Base-by-base conservation (phyloP, 2,797 vertebrate species). In the Podargus strigoides region DNA sequence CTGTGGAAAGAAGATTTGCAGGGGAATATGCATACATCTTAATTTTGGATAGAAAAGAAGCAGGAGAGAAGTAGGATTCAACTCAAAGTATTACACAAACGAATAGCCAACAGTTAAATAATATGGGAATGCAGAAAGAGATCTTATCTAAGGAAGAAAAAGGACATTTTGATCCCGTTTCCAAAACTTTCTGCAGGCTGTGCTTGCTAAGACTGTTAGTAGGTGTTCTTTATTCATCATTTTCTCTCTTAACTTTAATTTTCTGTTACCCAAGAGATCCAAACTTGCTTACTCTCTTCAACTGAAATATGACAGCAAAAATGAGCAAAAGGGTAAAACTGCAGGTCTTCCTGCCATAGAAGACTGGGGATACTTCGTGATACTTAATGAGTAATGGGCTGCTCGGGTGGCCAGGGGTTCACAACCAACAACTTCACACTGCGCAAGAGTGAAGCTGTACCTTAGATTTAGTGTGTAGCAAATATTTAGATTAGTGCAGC, bases 331-430 rank as follows among this genome's bases (percentile, higher is more conserved):
- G 6, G 14, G 8, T 27, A 50, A 70, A 87, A 66, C n/a, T 52
- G 20, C 8, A 69, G 7, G 44, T 63, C 59, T 73, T 22, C 16
- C 5, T 75, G 19, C 9, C 3, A 1, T 14, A 32, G 30, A 85
- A 72, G 12, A 64, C 44, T 39, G 39, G 66, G 37, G 50, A 41
- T 55, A 36, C 1, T 69, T 6, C 15, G 6, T 0, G 0, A 46
- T 19, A 20, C 3, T 8, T 66, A 32, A 17, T 26, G 17, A 78
- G 17, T 9, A 64, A 72, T 4, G 19, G 39, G 30, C 19, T 76
- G n/a, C 42, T 82, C 66, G 42, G 5, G 26, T 23, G 34, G 50
- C 23, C 32, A 58, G 39, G 14, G 15, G 23, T 80, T 28, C 60
- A 76, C 15, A 77, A 4, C 20, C 30, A 12, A 67, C 1, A 12